Evolutionary conservation across 2,113 vertebrate genomes (phyloP).

Genomic region (Elaphurus davidianus): DNA sequence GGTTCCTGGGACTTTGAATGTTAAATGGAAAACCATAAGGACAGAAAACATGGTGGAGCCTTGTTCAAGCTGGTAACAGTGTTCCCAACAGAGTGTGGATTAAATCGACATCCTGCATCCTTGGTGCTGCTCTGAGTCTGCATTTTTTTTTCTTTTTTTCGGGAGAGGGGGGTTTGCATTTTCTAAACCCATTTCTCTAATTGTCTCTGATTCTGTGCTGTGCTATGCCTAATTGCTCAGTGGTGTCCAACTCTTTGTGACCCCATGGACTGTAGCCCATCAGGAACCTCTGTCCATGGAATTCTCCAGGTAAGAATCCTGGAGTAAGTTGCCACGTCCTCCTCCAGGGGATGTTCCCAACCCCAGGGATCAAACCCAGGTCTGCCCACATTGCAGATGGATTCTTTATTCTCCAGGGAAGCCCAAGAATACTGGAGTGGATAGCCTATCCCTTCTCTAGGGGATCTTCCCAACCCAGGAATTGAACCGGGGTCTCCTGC

Average conservation of each 20-base stretch:
- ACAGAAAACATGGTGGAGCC: background rate
- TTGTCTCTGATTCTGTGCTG: background rate
- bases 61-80: background rate
- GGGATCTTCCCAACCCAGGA: background rate
- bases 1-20: background rate
- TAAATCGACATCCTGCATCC: background rate
- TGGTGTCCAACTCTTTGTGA: background rate
- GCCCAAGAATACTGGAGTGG: background rate
- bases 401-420: background rate
- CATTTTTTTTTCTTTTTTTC: background rate
- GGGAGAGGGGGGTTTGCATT: background rate
- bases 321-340: background rate
- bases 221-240: background rate
- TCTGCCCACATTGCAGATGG: rapidly evolving
- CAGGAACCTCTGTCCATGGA: background rate
- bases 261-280: background rate
- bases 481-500: background rate
- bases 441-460: background rate
- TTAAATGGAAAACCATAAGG: background rate
- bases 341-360: background rate
- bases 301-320: background rate
- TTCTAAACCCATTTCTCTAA: background rate
- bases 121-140: background rate
- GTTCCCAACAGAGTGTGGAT: background rate
- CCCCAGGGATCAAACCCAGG: background rate